These are phyloP conservation scores for Hypanus sabinus DNA, from an alignment of 2,113 vertebrate genomes.

Conservation along the genomic window DNA sequence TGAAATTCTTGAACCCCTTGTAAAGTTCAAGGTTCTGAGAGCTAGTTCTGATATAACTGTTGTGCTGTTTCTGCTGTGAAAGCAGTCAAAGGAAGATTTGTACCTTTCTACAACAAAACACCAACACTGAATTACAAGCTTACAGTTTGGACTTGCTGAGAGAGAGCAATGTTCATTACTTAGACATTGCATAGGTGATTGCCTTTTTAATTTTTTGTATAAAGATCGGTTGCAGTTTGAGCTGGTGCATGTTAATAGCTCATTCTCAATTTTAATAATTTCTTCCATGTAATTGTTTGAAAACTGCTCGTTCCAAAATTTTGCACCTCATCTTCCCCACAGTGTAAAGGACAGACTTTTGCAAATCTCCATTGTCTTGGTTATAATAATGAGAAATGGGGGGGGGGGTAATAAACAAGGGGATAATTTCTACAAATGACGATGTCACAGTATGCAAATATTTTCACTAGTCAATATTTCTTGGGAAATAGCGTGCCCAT, in stretches of 20 bases:
- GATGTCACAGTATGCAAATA: background rate
- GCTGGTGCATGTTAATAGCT: background rate
- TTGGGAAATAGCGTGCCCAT: background rate
- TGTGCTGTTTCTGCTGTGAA: background rate
- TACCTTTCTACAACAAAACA: background rate
- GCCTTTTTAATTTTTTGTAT: background rate
- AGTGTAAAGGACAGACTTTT: background rate
- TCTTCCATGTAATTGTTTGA: background rate
- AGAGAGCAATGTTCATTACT: no score
- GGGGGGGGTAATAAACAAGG: background rate
- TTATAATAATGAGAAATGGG: background rate
- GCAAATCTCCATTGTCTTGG: background rate
- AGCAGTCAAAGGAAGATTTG: background rate
- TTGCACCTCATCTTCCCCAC: no score
- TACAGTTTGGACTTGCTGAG: background rate
- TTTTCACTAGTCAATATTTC: slow-evolving; percentile 20
- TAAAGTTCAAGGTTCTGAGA: background rate
- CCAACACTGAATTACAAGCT: background rate
- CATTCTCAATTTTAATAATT: background rate
- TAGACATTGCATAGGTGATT: background rate
- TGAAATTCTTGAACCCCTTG: background rate
- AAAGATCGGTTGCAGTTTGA: background rate
- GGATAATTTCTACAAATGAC: background rate
- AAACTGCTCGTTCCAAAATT: background rate
- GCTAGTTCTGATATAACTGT: background rate